Percentiles rank a stretch among this genome's conserved stretches.
Conservation (phyloP, 2,888 invertebrate genomes). For the Hedychridium roseum region DNA sequence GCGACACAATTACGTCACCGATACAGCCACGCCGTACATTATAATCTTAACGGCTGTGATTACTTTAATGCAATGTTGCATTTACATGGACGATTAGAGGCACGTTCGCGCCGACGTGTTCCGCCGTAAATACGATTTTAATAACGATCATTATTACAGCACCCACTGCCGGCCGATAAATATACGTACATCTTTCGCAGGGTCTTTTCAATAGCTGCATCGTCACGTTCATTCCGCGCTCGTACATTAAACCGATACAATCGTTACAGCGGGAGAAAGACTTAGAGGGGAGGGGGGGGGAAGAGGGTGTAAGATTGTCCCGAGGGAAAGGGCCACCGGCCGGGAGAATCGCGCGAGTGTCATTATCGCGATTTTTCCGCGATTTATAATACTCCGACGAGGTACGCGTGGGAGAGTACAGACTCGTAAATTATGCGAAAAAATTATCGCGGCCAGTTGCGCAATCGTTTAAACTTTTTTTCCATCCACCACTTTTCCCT, state of each 20-base stretch:
- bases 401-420: slow-evolving; percentile 33
- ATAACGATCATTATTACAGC: too few species aligned
- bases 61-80: too few species aligned
- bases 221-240: slow-evolving; percentile 15
- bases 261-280: slow-evolving; percentile 24
- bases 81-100: too few species aligned
- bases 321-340: slow-evolving; percentile 2
- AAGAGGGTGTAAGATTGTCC: slow-evolving; percentile 23
- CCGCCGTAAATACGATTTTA: too few species aligned
- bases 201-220: slow-evolving; percentile 23
- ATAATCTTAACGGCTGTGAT: too few species aligned
- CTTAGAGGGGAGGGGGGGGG: slow-evolving; percentile 1
- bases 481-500: too few species aligned
- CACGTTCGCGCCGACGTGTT: too few species aligned
- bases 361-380: slow-evolving; percentile 29
- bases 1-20: too few species aligned
- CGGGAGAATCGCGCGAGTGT: slow-evolving; percentile 23
- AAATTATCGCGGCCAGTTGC: slow-evolving; percentile 7
- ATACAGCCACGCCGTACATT: too few species aligned
- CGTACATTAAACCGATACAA: slow-evolving; percentile 30
- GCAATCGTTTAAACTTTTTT: too few species aligned
- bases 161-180: too few species aligned
- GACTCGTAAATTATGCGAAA: slow-evolving; percentile 26
- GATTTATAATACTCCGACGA: slow-evolving; percentile 30
- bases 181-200: too few species aligned